These are phyloP conservation scores for Epistrophella euchroma DNA, from an alignment of 2,888 invertebrate genomes.

Conservation along the genomic window DNA sequence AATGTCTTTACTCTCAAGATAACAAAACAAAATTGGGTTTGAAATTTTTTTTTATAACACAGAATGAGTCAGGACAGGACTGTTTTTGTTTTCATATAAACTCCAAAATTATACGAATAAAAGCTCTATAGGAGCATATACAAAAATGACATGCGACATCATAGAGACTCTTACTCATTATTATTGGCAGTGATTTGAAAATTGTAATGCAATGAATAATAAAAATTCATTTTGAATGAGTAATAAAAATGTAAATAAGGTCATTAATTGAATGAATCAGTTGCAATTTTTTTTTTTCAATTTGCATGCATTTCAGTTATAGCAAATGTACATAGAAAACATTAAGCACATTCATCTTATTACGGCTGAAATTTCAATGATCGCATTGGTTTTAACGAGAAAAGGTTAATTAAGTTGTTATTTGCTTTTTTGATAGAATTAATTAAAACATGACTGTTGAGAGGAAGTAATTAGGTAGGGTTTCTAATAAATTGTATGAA, in stretches of 20 bases:
- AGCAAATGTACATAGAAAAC: neutral
- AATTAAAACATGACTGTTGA: neutral
- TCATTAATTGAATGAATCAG: constrained; percentile 17
- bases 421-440: neutral
- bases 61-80: neutral
- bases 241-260: constrained; percentile 18
- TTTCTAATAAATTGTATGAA: neutral
- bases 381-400: constrained; percentile 3
- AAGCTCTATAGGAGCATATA: neutral
- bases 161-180: neutral
- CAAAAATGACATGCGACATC: neutral
- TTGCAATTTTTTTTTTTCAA: neutral
- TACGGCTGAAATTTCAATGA: neutral
- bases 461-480: neutral
- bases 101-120: neutral
- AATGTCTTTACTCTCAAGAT: neutral
- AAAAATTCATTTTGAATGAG: neutral
- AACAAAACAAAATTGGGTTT: neutral
- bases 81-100: neutral
- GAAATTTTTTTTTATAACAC: neutral
- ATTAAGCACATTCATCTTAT: neutral
- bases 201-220: constrained; percentile 21
- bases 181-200: constrained; percentile 16
- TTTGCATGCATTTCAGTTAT: neutral
- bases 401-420: constrained; percentile 6